Conservation (phyloP, 2,797 vertebrate species). For the Dromococcyx pavoninus region DNA sequence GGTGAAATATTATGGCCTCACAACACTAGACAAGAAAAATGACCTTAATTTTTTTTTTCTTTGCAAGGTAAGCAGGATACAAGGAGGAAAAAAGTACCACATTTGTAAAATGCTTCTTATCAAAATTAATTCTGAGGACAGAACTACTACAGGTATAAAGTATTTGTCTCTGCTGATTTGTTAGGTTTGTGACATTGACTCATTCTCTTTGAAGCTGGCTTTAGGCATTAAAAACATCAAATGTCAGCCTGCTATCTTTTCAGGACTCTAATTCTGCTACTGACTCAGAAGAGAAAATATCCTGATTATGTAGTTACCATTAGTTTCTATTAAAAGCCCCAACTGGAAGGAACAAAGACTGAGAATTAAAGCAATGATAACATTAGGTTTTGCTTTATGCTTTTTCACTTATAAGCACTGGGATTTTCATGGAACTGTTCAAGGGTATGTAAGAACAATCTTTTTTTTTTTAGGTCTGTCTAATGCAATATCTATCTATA, state of each 20-base stretch:
- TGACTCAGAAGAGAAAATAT: neutral
- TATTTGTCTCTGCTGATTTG: constrained; percentile 9
- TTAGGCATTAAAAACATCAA: neutral
- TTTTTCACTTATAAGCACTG: constrained; percentile 1
- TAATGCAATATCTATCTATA: neutral
- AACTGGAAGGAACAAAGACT: neutral
- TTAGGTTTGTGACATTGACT: neutral
- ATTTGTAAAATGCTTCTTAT: neutral
- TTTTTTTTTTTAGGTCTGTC: neutral
- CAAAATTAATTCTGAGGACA: neutral
- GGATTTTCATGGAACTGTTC: neutral
- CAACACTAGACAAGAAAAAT: constrained; percentile 2
- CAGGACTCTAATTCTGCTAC: neutral
- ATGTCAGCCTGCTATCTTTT: neutral
- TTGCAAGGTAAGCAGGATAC: neutral
- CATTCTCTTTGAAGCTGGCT: constrained; percentile 8
- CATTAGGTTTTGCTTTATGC: constrained; percentile 8
- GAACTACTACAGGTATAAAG: neutral
- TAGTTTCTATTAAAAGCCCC: neutral
- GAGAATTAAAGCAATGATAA: constrained; percentile 32
- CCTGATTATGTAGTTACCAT: neutral
- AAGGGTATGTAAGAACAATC: neutral
- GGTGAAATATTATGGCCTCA: neutral
- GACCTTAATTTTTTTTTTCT: neutral
- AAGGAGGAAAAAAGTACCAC: neutral